Percentiles rank a stretch among this genome's conserved stretches.
These are phyloP conservation scores for Australoheros facetus DNA, from an alignment of 2,797 vertebrate genomes.

Conservation along the genomic window DNA sequence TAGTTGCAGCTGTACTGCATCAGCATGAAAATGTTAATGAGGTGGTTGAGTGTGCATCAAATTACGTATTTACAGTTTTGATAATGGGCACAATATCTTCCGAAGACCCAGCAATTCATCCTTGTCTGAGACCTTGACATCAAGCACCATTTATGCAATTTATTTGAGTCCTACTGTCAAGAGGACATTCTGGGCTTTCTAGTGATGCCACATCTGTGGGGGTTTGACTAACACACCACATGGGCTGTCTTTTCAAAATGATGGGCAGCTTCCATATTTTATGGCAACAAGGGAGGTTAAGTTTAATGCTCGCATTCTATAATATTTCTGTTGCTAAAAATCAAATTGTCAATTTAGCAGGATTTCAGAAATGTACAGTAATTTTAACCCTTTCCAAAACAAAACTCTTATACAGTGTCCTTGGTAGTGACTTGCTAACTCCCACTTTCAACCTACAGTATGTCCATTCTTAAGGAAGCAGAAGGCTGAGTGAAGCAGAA, in stretches of 20 bases:
- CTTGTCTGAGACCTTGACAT: not conserved
- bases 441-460: no score
- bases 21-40: not conserved
- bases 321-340: no score
- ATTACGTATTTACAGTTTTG: not conserved
- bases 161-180: not conserved
- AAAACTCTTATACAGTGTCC: no score
- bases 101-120: not conserved
- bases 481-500: no score
- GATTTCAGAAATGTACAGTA: no score
- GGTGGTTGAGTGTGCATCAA: not conserved
- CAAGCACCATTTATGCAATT: not conserved
- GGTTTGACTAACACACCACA: not conserved
- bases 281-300: not conserved
- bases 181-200: not conserved
- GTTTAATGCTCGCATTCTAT: no score
- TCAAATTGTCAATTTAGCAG: no score
- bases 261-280: not conserved
- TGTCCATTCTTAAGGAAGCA: no score
- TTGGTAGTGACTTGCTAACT: no score
- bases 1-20: not conserved
- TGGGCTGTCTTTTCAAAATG: not conserved
- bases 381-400: no score
- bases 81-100: not conserved
- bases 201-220: not conserved